phyloP scores from a whole-genome alignment of 2,888 invertebrate species.

The Rhodophaea formosa region DNA sequence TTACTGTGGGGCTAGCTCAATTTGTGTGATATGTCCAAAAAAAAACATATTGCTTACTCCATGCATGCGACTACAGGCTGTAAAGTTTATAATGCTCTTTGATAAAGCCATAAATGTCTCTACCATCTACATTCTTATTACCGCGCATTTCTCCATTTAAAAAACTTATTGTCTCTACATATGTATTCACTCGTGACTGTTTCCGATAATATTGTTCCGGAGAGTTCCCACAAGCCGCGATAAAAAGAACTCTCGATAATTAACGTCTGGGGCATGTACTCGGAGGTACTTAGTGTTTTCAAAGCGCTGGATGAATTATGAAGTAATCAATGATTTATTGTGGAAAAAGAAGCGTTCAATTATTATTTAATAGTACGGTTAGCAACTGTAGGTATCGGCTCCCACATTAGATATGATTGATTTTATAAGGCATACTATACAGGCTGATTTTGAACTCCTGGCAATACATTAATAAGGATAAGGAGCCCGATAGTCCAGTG shows the following conservation, averaged over 20 bases:
- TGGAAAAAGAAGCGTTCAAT: background rate
- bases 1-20: too few species aligned
- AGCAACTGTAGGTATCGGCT: too few species aligned
- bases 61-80: too few species aligned
- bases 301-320: slow-evolving; percentile 22
- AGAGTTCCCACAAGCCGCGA: slow-evolving; percentile 60
- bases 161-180: slow-evolving; percentile 4
- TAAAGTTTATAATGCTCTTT: too few species aligned
- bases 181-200: slow-evolving; percentile 29
- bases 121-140: background rate
- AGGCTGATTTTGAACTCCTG: too few species aligned
- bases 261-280: slow-evolving; percentile 32
- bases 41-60: too few species aligned
- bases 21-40: too few species aligned
- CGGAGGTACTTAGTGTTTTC: slow-evolving; percentile 4
- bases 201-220: slow-evolving; percentile 72
- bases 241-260: slow-evolving; percentile 66
- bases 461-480: too few species aligned
- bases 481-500: too few species aligned
- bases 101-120: background rate
- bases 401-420: too few species aligned
- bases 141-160: background rate
- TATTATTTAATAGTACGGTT: too few species aligned
- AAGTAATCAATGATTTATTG: slow-evolving; percentile 3
- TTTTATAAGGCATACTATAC: too few species aligned